Evolutionary conservation across 2,888 invertebrate species (phyloP), one percentile per base, ranked within the genome.

Genomic region (Emmelina monodactyla): DNA sequence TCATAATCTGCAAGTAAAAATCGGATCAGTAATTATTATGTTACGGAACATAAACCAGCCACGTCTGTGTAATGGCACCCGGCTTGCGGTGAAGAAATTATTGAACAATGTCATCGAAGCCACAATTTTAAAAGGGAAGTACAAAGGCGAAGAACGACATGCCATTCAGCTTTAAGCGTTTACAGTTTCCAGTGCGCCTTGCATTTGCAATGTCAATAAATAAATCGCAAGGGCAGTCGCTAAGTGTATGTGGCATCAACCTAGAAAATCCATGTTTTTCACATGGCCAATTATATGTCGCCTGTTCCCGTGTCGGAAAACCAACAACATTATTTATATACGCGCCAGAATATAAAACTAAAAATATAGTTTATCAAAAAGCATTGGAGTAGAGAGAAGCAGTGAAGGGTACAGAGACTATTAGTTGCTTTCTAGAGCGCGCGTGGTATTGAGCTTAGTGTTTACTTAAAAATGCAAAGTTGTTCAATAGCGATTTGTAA

Each of bases 231-330:
- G 42, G 45, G 14, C 41, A 40, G 14, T 35, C 40, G 6, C 29
- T 46, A 15, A 14, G 30, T 28, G 35, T 43, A 37, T 39, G 41
- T 16, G 43, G 43, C 5, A 40, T 49, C 3, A 40, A 45, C 28
- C 32, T 45, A 2, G 41, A 47, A 33, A 29, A 35, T 40, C 39
- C 41, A 22, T 48, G 47, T 40, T 49, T 46, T 31, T 31, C 44
- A 7, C 44, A 43, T 48, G 45, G 47, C 7, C 51, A 54, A 42
- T 48, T 50, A 39, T 49, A 50, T 42, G 51, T 51, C 42, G 51
- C 50, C 38, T 51, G 50, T 51, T 49, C 47, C 40, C 44, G 50
- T 41, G 44, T 49, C 42, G 48, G 45, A 40, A 50, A 48, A 51
- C 48, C 49, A 49, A 49, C 51, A 35, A 42, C 28, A 46, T 41